A percentile compares a stretch with the other conserved stretches of the same genome.
Evolutionary conservation across 2,888 invertebrate species (phyloP).

Genomic region (Andrena haemorrhoa): DNA sequence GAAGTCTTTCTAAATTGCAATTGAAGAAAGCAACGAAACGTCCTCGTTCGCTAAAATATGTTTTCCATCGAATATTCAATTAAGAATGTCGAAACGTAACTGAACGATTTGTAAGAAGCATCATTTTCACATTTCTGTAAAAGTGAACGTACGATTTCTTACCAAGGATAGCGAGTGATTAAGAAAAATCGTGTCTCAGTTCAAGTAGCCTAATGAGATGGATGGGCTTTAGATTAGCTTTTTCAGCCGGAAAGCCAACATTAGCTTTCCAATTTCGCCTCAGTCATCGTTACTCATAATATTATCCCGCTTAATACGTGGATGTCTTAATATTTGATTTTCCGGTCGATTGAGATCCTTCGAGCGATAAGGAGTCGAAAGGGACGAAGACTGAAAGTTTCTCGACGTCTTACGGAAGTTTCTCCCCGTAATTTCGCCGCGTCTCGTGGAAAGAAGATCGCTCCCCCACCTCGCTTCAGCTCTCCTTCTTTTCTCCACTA

Average conservation of each 20-base stretch:
- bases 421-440: constrained; percentile 51
- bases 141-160: too few species aligned
- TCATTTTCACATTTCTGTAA: too few species aligned
- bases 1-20: too few species aligned
- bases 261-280: not conserved
- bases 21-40: too few species aligned
- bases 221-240: constrained; percentile 1
- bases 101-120: too few species aligned
- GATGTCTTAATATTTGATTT: constrained; percentile 7
- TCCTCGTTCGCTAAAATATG: too few species aligned
- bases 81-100: too few species aligned
- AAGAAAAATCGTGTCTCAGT: not conserved
- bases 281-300: not conserved
- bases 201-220: not conserved
- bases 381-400: constrained; percentile 56
- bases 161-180: too few species aligned
- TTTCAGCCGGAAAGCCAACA: not conserved
- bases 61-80: too few species aligned
- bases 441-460: constrained; percentile 37
- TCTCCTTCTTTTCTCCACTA: constrained; percentile 27
- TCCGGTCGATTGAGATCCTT: constrained; percentile 39
- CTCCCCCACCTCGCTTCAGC: not conserved
- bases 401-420: constrained; percentile 50
- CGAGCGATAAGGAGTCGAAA: constrained; percentile 22
- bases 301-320: constrained; percentile 12